These are phyloP conservation scores for Nymphalis io DNA, from an alignment of 1,140 invertebrate genomes.

Conservation along the genomic window DNA sequence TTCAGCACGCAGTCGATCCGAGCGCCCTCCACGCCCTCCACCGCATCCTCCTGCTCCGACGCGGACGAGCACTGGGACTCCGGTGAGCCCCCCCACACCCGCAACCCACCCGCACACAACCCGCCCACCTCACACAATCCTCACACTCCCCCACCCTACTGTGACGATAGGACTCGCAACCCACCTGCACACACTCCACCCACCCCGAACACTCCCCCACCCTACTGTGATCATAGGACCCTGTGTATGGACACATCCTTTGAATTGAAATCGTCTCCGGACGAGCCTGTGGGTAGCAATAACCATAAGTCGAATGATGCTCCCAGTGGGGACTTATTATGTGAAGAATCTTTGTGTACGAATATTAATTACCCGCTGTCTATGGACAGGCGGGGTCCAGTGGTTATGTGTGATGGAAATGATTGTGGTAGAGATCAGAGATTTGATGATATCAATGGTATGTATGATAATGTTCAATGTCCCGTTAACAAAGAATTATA, in stretches of 20 bases:
- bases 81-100: conserved; percentile 80
- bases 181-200: conserved; percentile 8
- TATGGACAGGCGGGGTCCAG: not conserved
- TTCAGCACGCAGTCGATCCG: conserved; percentile 72
- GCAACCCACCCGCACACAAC: conserved; percentile 13
- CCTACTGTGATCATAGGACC: not conserved
- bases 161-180: not conserved
- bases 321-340: not conserved
- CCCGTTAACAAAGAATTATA: not conserved
- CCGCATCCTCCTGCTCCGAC: conserved; percentile 77
- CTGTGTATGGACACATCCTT: not conserved
- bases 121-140: conserved; percentile 1
- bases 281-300: not conserved
- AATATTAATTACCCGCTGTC: not conserved
- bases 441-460: not conserved
- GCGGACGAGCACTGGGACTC: conserved; percentile 87
- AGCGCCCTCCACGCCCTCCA: conserved; percentile 60
- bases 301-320: not conserved
- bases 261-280: not conserved
- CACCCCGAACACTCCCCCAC: not conserved
- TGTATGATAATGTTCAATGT: not conserved
- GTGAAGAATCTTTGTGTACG: not conserved
- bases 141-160: not conserved
- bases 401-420: not conserved
- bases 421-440: not conserved